phyloP scores from a whole-genome alignment of 2,797 vertebrate genomes.

The Cyclura pinguis region DNA sequence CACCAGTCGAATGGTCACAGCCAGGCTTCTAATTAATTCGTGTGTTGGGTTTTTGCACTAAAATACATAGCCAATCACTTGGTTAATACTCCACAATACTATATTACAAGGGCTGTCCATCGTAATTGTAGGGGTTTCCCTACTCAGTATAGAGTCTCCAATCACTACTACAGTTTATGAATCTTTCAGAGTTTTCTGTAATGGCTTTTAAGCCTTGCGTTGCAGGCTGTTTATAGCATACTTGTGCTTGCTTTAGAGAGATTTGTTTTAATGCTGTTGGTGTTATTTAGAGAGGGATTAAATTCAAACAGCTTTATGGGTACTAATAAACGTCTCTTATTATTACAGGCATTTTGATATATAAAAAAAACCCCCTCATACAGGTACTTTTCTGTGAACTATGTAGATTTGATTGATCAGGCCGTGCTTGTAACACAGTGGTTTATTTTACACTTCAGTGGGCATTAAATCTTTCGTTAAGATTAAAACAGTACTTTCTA shows the following conservation, averaged over 20 bases:
- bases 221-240: conserved; percentile 61
- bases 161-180: conserved; percentile 60
- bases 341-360: conserved; percentile 64
- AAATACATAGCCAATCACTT: not conserved
- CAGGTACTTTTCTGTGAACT: conserved; percentile 64
- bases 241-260: conserved; percentile 51
- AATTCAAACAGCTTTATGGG: conserved; percentile 60
- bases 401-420: conserved; percentile 69
- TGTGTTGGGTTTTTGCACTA: accelerated
- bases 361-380: conserved; percentile 42
- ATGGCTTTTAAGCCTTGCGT: conserved; percentile 66
- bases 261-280: conserved; percentile 62
- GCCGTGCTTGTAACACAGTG: conserved; percentile 36
- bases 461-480: conserved; percentile 63
- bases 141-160: conserved; percentile 10
- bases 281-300: conserved; percentile 62
- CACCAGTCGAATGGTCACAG: accelerated
- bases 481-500: conserved; percentile 63
- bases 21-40: not conserved
- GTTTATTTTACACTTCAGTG: conserved; percentile 59
- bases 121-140: not conserved
- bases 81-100: not conserved
- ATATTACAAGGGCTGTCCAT: not conserved
- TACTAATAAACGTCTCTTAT: conserved; percentile 70
- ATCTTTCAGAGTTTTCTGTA: conserved; percentile 57